Base-by-base conservation (phyloP, 1,140 invertebrate genomes). In the Drosophila kurseongensis region DNA sequence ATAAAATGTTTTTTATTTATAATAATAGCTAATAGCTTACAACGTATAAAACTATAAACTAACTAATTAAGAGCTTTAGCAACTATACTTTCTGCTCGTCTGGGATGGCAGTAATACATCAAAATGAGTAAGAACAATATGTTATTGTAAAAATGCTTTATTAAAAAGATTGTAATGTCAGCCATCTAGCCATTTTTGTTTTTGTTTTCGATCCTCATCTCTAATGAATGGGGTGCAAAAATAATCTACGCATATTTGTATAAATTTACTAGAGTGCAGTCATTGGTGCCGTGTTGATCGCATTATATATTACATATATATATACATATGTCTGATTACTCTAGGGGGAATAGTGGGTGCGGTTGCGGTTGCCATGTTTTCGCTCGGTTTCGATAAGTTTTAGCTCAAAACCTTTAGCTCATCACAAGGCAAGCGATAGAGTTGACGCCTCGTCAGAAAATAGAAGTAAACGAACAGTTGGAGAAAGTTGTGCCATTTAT, bases 341-440 rank as follows among this genome's bases (percentile, higher is more conserved):
- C 23, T 23, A 12, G 5, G 23, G 18, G 42, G 42, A 12, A 14
- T n/a, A n/a, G 47, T 27, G 5, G n/a, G 18, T 12, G 12, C 42
- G 55, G 32, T 23, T 12, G 8, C 42, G n/a, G n/a, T n/a, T n/a
- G n/a, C n/a, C n/a, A n/a, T n/a, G n/a, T n/a, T n/a, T n/a, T n/a
- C n/a, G n/a, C n/a, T n/a, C n/a, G n/a, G n/a, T 18, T 51, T 65
- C 60, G 65, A 67, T 67, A 62, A 35, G 29, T 42, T 62, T 44
- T 29, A 7, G 9, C 14, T 14, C 27, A 7, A 10, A 42, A 44
- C 9, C 10, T 32, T 66, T 45, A 9, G 35, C 42, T 35, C 62
- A 66, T 66, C 62, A 23, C 62, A 41, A 61, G 10, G 12, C 1
- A 2, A 9, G 35, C 13, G 6, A 13, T n/a, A 29, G 16, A 38